Evolutionary conservation across 2,888 invertebrate genomes (phyloP).

Genomic region (Ophion ellenae): DNA sequence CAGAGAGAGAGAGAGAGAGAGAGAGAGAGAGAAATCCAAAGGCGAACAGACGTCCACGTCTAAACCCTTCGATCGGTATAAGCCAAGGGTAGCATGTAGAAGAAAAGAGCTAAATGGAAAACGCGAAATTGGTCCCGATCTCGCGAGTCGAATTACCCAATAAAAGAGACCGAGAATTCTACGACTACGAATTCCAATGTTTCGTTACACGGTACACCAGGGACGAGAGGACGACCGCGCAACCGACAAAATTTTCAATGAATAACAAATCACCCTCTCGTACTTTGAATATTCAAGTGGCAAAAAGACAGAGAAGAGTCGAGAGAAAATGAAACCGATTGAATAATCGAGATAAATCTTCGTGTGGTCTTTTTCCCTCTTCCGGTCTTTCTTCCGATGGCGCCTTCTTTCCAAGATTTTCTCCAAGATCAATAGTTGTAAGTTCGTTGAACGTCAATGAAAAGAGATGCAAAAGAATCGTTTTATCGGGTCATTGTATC

Average conservation of each 20-base stretch:
- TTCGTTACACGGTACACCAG: constrained; percentile 1
- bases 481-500: not conserved
- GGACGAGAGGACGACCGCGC: constrained; percentile 35
- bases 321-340: constrained; percentile 44
- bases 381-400: not conserved
- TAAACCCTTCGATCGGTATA: constrained; percentile 38
- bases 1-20: constrained; percentile 4
- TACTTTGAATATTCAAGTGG: constrained; percentile 58
- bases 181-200: constrained; percentile 26
- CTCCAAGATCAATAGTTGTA: not conserved
- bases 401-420: not conserved
- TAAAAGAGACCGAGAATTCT: constrained; percentile 52
- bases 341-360: constrained; percentile 57
- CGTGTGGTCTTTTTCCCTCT: constrained; percentile 10
- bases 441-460: not conserved
- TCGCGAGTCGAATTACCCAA: constrained; percentile 66
- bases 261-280: constrained; percentile 58
- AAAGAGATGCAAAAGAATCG: constrained; percentile 25
- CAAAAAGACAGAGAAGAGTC: constrained; percentile 10
- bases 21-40: constrained; percentile 14
- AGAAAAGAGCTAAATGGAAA: constrained; percentile 51
- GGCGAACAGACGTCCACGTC: constrained; percentile 50
- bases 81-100: constrained; percentile 25
- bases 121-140: constrained; percentile 63
- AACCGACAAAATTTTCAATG: constrained; percentile 62